Percentiles rank a stretch among this genome's conserved stretches.
Conservation (phyloP, 2,797 vertebrate species). For the Acrossocheilus wenchowensis region DNA sequence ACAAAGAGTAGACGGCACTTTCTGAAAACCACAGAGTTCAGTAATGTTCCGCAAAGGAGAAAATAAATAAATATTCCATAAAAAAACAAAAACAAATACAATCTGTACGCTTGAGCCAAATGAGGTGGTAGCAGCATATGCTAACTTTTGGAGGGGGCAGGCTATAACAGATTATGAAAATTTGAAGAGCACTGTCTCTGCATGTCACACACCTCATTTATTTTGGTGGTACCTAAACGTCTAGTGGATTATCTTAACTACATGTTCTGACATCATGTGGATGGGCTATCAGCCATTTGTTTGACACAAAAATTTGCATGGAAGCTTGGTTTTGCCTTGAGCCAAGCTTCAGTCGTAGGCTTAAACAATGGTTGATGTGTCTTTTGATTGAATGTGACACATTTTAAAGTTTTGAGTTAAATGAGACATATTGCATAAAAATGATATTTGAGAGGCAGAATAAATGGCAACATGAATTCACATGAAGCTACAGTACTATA, state of each 20-base stretch:
- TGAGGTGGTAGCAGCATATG: constrained; percentile 8
- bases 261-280: constrained; percentile 23
- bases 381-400: not conserved
- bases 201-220: constrained; percentile 42
- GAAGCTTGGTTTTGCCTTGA: not conserved
- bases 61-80: not conserved
- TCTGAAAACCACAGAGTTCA: not conserved
- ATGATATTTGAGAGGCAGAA: not conserved
- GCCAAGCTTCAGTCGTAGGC: not conserved
- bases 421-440: not conserved
- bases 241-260: constrained; percentile 24
- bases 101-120: not conserved
- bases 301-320: constrained; percentile 10
- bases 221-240: constrained; percentile 14
- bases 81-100: not conserved
- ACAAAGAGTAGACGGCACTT: not conserved
- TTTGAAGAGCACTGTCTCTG: not conserved
- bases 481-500: not conserved
- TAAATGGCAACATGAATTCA: not conserved
- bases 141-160: not conserved
- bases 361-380: not conserved
- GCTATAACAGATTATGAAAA: not conserved
- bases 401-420: not conserved
- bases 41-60: not conserved
- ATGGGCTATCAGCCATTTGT: not conserved